These are phyloP conservation scores for Zootoca vivipara DNA, from an alignment of 2,113 vertebrate genomes.

Conservation along the genomic window DNA sequence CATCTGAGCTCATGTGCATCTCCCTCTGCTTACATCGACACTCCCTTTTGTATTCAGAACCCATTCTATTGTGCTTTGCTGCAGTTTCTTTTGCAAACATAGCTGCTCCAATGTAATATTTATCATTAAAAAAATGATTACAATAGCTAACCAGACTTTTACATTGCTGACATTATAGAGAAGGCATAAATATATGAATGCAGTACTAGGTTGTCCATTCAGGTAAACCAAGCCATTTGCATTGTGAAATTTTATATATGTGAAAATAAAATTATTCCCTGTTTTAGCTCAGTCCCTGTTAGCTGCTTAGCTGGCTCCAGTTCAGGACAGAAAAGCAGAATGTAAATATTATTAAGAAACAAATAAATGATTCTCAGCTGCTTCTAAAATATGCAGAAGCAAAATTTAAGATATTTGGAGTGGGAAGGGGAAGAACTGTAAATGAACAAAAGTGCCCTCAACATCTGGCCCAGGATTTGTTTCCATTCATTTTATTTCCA, in stretches of 20 bases:
- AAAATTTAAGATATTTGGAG: neutral
- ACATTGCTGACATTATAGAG: no score
- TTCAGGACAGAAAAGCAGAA: neutral
- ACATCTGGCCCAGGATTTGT: neutral
- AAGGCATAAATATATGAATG: no score
- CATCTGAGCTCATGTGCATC: no score
- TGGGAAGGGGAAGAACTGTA: neutral
- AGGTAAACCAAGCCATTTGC: neutral
- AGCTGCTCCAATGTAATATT: no score
- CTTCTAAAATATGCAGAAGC: neutral
- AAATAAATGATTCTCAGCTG: neutral
- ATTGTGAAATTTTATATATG: neutral
- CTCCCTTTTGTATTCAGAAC: no score
- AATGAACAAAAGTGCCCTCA: neutral
- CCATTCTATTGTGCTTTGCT: no score
- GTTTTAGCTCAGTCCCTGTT: neutral
- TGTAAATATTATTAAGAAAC: neutral
- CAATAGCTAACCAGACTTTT: no score
- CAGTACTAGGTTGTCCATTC: neutral
- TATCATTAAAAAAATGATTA: no score
- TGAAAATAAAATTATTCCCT: neutral
- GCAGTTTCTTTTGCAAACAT: no score
- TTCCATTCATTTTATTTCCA: neutral
- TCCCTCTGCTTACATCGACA: no score
- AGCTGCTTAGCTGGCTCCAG: neutral